Conservation (phyloP, 2,113 vertebrate genomes). For the Montifringilla adamsi region DNA sequence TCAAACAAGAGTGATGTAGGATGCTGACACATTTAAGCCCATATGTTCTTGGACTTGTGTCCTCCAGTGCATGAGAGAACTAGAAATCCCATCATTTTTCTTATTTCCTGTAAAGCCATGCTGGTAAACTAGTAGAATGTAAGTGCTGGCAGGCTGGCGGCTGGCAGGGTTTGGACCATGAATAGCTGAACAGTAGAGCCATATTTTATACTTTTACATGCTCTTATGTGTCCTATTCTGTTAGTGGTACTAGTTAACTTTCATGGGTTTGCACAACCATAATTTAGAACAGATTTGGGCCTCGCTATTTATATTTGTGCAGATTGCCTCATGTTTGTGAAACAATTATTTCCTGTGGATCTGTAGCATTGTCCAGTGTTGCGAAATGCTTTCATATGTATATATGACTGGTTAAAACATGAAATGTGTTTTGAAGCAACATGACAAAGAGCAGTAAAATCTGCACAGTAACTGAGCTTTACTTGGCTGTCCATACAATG, state of each 20-base stretch:
- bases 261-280: neutral
- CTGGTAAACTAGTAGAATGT: neutral
- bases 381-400: slow-evolving; percentile 19
- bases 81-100: slow-evolving; percentile 21
- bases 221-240: neutral
- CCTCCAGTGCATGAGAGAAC: neutral
- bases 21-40: slow-evolving; percentile 32
- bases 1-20: slow-evolving; percentile 8
- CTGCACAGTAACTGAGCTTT: neutral
- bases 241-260: neutral
- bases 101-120: neutral
- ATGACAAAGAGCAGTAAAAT: slow-evolving; percentile 21
- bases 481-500: neutral
- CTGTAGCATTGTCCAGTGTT: slow-evolving; percentile 41
- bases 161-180: neutral
- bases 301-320: neutral
- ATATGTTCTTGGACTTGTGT: slow-evolving; percentile 31
- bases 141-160: neutral
- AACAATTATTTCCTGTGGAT: slow-evolving; percentile 22
- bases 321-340: slow-evolving; percentile 40
- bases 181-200: neutral
- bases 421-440: slow-evolving; percentile 28
- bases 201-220: neutral
- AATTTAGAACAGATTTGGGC: slow-evolving; percentile 43
- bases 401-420: slow-evolving; percentile 6